These are phyloP conservation scores for Drosophila pegasa DNA, from an alignment of 2,888 invertebrate species.

Conservation along the genomic window DNA sequence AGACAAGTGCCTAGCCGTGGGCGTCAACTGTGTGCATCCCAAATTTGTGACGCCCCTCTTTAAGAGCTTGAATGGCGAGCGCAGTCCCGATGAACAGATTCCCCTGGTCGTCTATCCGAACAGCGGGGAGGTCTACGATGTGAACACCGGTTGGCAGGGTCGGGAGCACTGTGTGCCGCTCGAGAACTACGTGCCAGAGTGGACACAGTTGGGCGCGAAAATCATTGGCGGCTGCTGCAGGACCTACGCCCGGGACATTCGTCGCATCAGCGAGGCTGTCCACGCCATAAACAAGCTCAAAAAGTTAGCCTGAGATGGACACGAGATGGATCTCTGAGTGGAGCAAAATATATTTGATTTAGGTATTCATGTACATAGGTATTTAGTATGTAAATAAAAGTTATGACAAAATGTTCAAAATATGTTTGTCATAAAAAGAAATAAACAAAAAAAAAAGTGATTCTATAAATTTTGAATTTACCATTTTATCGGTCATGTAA, in stretches of 20 bases:
- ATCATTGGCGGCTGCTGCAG: slow-evolving; percentile 97
- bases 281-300: slow-evolving; percentile 63
- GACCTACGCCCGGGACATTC: slow-evolving; percentile 92
- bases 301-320: slow-evolving; percentile 39
- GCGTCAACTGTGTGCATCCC: slow-evolving; percentile 94
- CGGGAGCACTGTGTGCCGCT: slow-evolving; percentile 90
- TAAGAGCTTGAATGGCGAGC: slow-evolving; percentile 86
- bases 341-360: slow-evolving; percentile 23
- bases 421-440: not conserved
- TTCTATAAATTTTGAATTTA: not conserved
- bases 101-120: slow-evolving; percentile 96
- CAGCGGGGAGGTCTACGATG: slow-evolving; percentile 88
- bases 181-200: slow-evolving; percentile 90
- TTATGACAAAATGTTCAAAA: not conserved
- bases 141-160: slow-evolving; percentile 87
- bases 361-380: slow-evolving; percentile 13
- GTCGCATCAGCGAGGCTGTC: slow-evolving; percentile 87
- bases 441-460: not conserved
- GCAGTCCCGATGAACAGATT: slow-evolving; percentile 85
- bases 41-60: slow-evolving; percentile 87
- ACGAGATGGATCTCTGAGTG: slow-evolving; percentile 4
- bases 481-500: not conserved
- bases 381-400: slow-evolving; percentile 32
- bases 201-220: slow-evolving; percentile 92
- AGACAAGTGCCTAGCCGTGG: slow-evolving; percentile 91